Evolutionary conservation across 2,888 invertebrate genomes (phyloP).

Genomic region (Cryptocephalus moraei): DNA sequence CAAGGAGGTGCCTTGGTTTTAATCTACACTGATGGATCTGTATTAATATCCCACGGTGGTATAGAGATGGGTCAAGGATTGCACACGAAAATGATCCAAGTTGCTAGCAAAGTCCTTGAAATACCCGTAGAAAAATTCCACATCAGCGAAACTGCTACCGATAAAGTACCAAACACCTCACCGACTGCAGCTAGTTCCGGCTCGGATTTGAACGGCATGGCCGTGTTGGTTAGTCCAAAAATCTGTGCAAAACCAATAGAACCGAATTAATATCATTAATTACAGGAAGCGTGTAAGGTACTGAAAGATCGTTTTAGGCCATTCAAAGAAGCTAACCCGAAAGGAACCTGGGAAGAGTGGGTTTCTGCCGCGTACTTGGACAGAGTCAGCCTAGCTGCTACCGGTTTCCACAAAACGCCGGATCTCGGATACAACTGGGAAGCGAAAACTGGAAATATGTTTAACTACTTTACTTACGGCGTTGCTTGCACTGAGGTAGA

Average conservation of each 20-base stretch:
- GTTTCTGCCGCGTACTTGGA: constrained; percentile 65
- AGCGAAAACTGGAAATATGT: constrained; percentile 61
- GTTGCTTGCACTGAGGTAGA: constrained; percentile 83
- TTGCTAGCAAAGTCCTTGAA: constrained; percentile 64
- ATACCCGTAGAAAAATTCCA: constrained; percentile 65
- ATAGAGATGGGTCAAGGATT: constrained; percentile 96
- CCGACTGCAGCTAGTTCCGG: constrained; percentile 83
- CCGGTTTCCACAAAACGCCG: constrained; percentile 73
- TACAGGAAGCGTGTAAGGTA: constrained; percentile 60
- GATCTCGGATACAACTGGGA: constrained; percentile 61
- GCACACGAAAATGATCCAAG: constrained; percentile 92
- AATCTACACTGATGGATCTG: constrained; percentile 82
- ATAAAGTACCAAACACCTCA: constrained; percentile 86
- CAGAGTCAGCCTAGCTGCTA: constrained; percentile 69
- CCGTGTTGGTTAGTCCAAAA: constrained; percentile 50
- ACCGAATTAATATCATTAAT: not conserved
- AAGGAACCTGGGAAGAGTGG: constrained; percentile 79
- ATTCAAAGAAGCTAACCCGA: constrained; percentile 62
- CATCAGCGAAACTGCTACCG: constrained; percentile 74
- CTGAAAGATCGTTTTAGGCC: constrained; percentile 65
- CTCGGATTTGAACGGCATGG: constrained; percentile 88
- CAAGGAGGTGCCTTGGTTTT: constrained; percentile 82
- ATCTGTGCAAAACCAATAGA: not conserved
- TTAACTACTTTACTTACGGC: constrained; percentile 80
- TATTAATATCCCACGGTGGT: constrained; percentile 83